Base-by-base conservation (phyloP, 92 coral and sea anemone species). In the Palythoa caribaeorum region DNA sequence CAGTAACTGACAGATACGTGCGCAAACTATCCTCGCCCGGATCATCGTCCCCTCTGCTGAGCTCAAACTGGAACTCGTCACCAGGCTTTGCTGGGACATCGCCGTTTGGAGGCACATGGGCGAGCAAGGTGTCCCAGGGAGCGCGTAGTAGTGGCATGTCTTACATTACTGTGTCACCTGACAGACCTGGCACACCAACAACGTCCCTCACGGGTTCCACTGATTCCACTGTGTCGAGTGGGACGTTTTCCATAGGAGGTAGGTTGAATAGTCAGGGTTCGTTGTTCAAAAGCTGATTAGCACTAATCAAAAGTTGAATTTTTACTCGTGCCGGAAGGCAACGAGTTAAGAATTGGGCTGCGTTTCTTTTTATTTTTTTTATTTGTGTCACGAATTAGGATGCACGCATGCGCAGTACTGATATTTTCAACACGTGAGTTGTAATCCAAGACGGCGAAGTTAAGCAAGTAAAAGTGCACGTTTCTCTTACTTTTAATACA, bases 61-160 rank as follows among this genome's bases (percentile, higher is more conserved):
- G 86, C 48, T 36, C 86, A 21, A 71, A 35, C 44, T 20, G 19
- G 38, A 81, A 66, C 38, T 50, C 73, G 17, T 20, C 86, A 47
- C 35, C 86, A 47, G 76, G 48, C 62, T 62, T 50, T 50, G 53
- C 10, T 59, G 37, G 21, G 1, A 38, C 72, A 1, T 81, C 86
- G 21, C 93, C 95, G 38, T 92, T 90, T n/a, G 89, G 78, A n/a
- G 89, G 77, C 76, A 90, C 91, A 0, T 92, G 95, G 95, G 95
- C 95, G 2, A 90, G 85, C 83, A 90, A 76, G 71, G 95, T 92
- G 38, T 90, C 95, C 53, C 55, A 38, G 0, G 89, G 90, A 20
- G 57, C 79, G 12, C 85, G 90, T 52, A 62, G 83, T 5, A 77
- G 86, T 19, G 86, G 86, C 66, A 38, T 81, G 50, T 5, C 76